Percentiles rank a stretch among this genome's conserved stretches.
Evolutionary conservation across 35 echinoderm and acorn worm species (phyloP).

Genomic region (Lytechinus variegatus): DNA sequence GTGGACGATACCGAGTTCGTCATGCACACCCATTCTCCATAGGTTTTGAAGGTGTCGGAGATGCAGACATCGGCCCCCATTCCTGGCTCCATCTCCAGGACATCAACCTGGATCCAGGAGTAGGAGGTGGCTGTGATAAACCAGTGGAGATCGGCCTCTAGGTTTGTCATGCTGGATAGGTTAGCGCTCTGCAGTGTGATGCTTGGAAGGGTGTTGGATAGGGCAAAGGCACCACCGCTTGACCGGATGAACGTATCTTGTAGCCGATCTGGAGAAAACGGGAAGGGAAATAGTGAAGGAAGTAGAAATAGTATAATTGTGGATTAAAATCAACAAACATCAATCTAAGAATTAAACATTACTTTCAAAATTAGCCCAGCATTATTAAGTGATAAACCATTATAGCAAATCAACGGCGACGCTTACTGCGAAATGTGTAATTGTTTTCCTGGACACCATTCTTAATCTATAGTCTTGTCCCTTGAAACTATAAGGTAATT

Average conservation of each 20-base stretch:
- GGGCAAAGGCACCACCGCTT: background rate
- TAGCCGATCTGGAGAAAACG: background rate
- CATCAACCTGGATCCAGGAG: background rate
- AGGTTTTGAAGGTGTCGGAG: background rate
- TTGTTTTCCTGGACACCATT: too few relatives aligned
- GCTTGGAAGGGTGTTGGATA: background rate
- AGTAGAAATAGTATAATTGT: background rate
- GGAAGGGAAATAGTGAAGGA: background rate
- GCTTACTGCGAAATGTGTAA: too few relatives aligned
- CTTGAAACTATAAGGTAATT: too few relatives aligned
- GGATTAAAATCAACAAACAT: background rate
- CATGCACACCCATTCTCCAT: slow-evolving; percentile 2
- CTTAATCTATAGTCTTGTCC: too few relatives aligned
- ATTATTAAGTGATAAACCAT: too few relatives aligned
- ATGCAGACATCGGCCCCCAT: background rate
- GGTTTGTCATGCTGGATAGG: background rate
- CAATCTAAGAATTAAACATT: too few relatives aligned
- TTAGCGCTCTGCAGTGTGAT: background rate
- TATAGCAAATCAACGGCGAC: too few relatives aligned
- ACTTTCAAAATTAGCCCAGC: too few relatives aligned
- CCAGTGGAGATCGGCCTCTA: background rate
- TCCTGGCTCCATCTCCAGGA: background rate
- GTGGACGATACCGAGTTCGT: background rate
- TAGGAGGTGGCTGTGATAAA: background rate
- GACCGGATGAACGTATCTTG: background rate